Evolutionary conservation across 2,888 invertebrate genomes (phyloP), one percentile per base, ranked within the genome.

Genomic region (Acanthosepion pharaonis): DNA sequence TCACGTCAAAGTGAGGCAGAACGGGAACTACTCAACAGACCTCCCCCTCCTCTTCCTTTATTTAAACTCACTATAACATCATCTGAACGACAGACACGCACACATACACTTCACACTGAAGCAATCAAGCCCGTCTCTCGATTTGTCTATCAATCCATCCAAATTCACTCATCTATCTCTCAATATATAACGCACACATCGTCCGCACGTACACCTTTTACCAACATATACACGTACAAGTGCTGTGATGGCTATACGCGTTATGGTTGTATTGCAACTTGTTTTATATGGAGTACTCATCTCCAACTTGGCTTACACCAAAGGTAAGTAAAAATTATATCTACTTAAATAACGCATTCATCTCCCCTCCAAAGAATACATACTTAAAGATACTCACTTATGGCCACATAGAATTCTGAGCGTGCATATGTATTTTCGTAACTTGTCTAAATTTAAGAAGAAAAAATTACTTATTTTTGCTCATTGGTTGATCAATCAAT

Each of bases 81-180:
- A n/a, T 78, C 78, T 78, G n/a, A n/a, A 33, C 78, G n/a, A 15
- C 78, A 78, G 78, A 78, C n/a, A 78, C 78, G 78, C 78, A 78
- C 78, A 78, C 78, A 78, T 33, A 78, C 78, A n/a, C 78, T 33
- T n/a, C 33, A 78, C 33, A n/a, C 15, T 15, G n/a, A 33, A 78
- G n/a, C 78, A 78, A 78, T 78, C 78, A 78, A 78, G 78, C 78
- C 78, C n/a, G 78, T n/a, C 78, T 78, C 78, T 78, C n/a, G n/a
- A 33, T 78, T 18, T 78, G 78, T 78, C 78, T 78, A 33, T 78
- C n/a, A 33, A 78, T 78, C 78, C 33, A 78, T 78, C 78, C 78
- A 78, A 42, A n/a, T 78, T 78, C n/a, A 78, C 78, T n/a, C 78
- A 78, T 78, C 78, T n/a, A 78, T 78, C n/a, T 78, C n/a, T n/a